A percentile compares a stretch with the other conserved stretches of the same genome.
Conservation (phyloP, 2,888 invertebrate species). For the Calephelis perditalis region DNA sequence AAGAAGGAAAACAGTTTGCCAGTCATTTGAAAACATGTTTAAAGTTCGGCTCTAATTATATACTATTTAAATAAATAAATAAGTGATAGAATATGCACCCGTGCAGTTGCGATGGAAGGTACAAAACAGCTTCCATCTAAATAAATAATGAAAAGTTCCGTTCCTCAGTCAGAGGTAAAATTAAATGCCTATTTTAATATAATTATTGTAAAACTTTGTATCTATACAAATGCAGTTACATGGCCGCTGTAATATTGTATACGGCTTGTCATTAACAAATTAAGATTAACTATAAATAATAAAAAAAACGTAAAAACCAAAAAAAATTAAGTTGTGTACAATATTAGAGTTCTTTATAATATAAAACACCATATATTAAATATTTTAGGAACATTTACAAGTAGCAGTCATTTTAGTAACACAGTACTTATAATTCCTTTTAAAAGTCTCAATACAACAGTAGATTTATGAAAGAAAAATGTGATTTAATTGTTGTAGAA, state of each 20-base stretch:
- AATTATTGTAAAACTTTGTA: slow-evolving; percentile 54
- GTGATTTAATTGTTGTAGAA: slow-evolving; percentile 75
- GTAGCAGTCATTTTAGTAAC: slow-evolving; percentile 60
- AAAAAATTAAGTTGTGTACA: slow-evolving; percentile 69
- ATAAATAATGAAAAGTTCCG: slow-evolving; percentile 35
- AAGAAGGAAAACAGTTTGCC: slow-evolving; percentile 21
- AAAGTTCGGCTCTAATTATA: not conserved
- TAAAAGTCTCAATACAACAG: slow-evolving; percentile 50
- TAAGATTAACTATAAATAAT: slow-evolving; percentile 55
- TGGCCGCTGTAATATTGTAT: slow-evolving; percentile 71
- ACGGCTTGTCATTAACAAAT: slow-evolving; percentile 71
- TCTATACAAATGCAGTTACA: slow-evolving; percentile 59
- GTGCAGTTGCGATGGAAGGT: not conserved
- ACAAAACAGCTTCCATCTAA: slow-evolving; percentile 1
- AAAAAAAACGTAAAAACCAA: slow-evolving; percentile 42
- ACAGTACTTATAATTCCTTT: slow-evolving; percentile 64
- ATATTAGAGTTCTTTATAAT: slow-evolving; percentile 67
- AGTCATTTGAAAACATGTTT: not conserved
- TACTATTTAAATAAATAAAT: not conserved
- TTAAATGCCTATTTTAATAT: slow-evolving; percentile 62
- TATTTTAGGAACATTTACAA: slow-evolving; percentile 75
- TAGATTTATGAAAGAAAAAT: slow-evolving; percentile 58
- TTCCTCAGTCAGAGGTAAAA: slow-evolving; percentile 41
- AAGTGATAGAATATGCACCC: not conserved
- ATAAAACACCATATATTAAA: slow-evolving; percentile 46